These are phyloP conservation scores for Megamerina dolium DNA, from an alignment of 2,888 invertebrate species.

Conservation along the genomic window DNA sequence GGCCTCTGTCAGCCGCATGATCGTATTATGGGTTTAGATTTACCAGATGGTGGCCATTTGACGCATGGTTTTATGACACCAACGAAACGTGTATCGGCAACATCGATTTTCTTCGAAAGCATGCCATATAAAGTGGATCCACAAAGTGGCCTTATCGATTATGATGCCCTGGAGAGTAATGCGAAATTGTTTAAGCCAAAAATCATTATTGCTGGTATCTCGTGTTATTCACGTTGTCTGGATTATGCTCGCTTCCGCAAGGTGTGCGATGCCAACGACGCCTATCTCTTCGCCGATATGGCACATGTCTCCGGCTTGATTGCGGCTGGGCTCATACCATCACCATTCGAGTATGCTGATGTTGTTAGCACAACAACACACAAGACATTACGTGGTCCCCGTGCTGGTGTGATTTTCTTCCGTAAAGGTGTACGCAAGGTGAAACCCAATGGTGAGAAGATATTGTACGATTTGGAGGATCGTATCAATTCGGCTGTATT, in stretches of 20 bases:
- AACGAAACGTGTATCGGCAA: constrained; percentile 88
- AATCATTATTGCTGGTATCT: constrained; percentile 88
- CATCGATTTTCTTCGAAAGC: constrained; percentile 96
- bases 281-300: constrained; percentile 91
- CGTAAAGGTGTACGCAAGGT: constrained; percentile 78
- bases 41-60: constrained; percentile 95
- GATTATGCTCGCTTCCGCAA: constrained; percentile 86
- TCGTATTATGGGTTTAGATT: constrained; percentile 92
- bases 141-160: constrained; percentile 83
- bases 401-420: constrained; percentile 88
- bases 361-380: constrained; percentile 93
- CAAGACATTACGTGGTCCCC: constrained; percentile 83
- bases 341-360: constrained; percentile 86
- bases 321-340: constrained; percentile 80
- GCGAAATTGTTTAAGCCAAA: constrained; percentile 86
- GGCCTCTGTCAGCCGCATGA: constrained; percentile 85
- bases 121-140: constrained; percentile 93
- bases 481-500: constrained; percentile 73
- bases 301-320: constrained; percentile 91
- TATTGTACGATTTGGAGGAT: constrained; percentile 81
- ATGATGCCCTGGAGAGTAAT: constrained; percentile 74
- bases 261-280: constrained; percentile 76
- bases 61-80: constrained; percentile 89
- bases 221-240: constrained; percentile 87
- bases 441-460: constrained; percentile 74